Percentiles rank a stretch among this genome's conserved stretches.
Conservation (phyloP, 2,797 vertebrate genomes). For the Myiotriccus ornatus region DNA sequence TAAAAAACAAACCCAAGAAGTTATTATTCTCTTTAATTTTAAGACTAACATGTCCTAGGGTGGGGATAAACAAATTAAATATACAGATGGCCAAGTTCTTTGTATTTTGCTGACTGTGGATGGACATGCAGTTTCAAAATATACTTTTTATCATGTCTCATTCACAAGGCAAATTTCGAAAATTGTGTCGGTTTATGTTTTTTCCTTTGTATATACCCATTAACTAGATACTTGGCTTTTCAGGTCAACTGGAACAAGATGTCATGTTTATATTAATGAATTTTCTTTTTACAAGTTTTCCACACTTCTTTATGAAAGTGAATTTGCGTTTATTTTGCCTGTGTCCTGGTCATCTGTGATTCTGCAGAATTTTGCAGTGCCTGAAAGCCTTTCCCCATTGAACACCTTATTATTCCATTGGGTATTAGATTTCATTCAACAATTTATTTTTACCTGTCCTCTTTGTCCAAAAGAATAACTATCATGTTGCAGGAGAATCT, state of each 20-base stretch:
- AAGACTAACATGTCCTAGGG: neutral
- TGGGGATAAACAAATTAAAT: neutral
- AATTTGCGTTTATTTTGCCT: neutral
- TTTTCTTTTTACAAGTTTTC: neutral
- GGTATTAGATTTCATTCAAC: constrained; percentile 32
- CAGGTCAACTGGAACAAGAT: neutral
- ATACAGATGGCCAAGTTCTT: neutral
- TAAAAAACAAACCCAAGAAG: too few relatives aligned
- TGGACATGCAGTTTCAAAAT: neutral
- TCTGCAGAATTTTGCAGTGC: neutral
- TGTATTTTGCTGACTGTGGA: neutral
- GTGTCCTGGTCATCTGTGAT: neutral
- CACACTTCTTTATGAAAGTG: neutral
- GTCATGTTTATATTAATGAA: neutral
- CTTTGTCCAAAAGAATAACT: constrained; percentile 38
- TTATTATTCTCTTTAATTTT: neutral
- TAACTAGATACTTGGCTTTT: neutral
- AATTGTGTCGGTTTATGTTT: accelerated
- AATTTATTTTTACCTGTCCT: constrained; percentile 7
- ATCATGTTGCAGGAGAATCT: neutral
- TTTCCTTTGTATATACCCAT: neutral
- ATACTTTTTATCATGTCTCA: neutral
- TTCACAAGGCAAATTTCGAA: neutral
- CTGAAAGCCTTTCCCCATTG: neutral
- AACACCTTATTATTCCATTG: neutral